Base-by-base conservation (phyloP, 2,888 invertebrate species). In the Hyles lineata region DNA sequence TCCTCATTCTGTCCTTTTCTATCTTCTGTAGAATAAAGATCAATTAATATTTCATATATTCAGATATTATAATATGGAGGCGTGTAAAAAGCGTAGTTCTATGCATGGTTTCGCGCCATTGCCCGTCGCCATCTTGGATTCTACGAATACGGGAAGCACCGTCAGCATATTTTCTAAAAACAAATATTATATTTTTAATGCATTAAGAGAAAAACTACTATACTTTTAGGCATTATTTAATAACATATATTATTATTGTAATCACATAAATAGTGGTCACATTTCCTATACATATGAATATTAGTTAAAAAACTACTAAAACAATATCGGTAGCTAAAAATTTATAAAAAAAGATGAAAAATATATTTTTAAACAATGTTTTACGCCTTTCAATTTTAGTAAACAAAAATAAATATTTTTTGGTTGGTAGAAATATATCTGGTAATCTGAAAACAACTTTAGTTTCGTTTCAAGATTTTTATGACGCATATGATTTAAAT, bases 91-190 rank as follows among this genome's bases (percentile, higher is more conserved):
- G 50, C 17, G 23, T 63, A 63, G n/a, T 35, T 21, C 50, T 17
- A 67, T 67, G 67, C 67, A 67, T 67, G 79, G 86, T 85, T 87
- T 83, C 85, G 84, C 92, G 86, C 87, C 87, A 83, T 83, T 86
- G 89, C 88, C 63, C 83, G 82, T 83, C 88, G 89, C 91, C 89
- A 90, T 90, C 88, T 90, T 89, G 87, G 76, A 81, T 77, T 76
- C 78, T 75, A 63, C 79, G 73, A 77, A 5, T 75, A 63, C 43
- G 32, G 80, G 89, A 91, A 80, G 62, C 87, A 81, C 79, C 81
- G 86, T 83, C 50, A 67, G 50, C 67, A 67, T 43, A 5, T 25
- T 17, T 35, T 43, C 43, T 15, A 43, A 15, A 43, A 43, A 15
- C 15, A 15, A 43, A 43, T 43, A 43, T 43, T 43, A 43, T 43